Evolutionary conservation across 2,113 vertebrate genomes (phyloP).

Genomic region (Amphiprion percula): DNA sequence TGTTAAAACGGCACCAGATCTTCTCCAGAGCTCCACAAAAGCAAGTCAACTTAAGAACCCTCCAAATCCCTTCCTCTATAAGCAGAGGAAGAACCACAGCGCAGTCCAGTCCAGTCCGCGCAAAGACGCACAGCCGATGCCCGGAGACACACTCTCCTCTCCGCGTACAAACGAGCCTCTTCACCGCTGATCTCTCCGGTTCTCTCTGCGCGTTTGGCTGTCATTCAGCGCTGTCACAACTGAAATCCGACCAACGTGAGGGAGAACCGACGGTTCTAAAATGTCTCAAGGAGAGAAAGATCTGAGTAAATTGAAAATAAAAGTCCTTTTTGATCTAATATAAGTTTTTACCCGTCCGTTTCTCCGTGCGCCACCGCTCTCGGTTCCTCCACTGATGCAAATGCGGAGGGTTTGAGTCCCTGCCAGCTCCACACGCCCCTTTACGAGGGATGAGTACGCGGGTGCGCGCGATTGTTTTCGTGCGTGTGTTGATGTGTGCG

Average conservation of each 20-base stretch:
- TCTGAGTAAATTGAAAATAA: neutral
- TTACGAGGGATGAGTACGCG: slow-evolving; percentile 64
- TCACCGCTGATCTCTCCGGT: slow-evolving; percentile 44
- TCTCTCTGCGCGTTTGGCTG: slow-evolving; percentile 14
- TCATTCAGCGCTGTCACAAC: slow-evolving; percentile 40
- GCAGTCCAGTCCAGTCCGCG: slow-evolving; percentile 29
- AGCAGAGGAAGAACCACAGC: neutral
- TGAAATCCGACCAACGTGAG: slow-evolving; percentile 14
- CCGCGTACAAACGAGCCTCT: slow-evolving; percentile 38
- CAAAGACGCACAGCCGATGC: slow-evolving; percentile 67
- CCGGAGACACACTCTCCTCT: slow-evolving; percentile 51
- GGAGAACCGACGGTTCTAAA: slow-evolving; percentile 1
- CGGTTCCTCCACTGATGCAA: slow-evolving; percentile 56
- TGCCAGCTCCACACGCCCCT: slow-evolving; percentile 76
- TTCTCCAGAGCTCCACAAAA: slow-evolving; percentile 14
- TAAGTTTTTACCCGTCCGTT: slow-evolving; percentile 52
- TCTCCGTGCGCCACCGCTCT: slow-evolving; percentile 59
- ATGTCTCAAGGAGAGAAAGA: neutral
- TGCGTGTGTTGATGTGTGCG: slow-evolving; percentile 22
- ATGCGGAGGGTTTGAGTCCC: slow-evolving; percentile 65
- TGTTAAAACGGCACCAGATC: slow-evolving; percentile 22
- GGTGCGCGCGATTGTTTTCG: slow-evolving; percentile 31
- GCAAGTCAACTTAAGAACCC: neutral
- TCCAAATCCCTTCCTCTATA: neutral
- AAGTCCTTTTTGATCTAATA: slow-evolving; percentile 42